Base-by-base conservation (phyloP, 2,888 invertebrate species). In the Gymnocheta viridis region DNA sequence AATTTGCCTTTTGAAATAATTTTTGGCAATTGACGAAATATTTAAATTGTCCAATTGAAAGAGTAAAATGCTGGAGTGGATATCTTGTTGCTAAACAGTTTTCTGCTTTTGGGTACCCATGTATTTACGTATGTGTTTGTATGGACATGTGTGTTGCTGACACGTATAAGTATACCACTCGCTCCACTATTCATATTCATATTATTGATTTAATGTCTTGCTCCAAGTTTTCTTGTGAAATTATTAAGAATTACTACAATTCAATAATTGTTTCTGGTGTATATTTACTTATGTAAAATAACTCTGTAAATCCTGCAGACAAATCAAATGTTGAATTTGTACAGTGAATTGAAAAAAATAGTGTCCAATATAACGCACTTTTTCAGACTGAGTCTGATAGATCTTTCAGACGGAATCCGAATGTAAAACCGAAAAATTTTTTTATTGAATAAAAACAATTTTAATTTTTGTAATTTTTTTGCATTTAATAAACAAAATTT, bases 321-420 rank as follows among this genome's bases (percentile, higher is more conserved):
- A 62, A 81, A 82, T 58, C 54, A 62, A 44, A 70, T 69, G 24
- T 70, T 44, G 41, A n/a, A 47, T 41, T 56, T 58, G 19, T 35
- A 9, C 32, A 35, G 12, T 22, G 19, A 24, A 29, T 51, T 54
- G 24, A n/a, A 41, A 14, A 32, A 22, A 29, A 54, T 54, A n/a
- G n/a, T n/a, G 10, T 51, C 4, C 14, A 51, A 29, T 54, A 27
- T 54, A n/a, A n/a, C n/a, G n/a, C n/a, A n/a, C n/a, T n/a, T n/a
- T n/a, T n/a, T n/a, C n/a, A n/a, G n/a, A n/a, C n/a, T n/a, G n/a
- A n/a, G n/a, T n/a, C n/a, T n/a, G n/a, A n/a, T n/a, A n/a, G n/a
- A n/a, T n/a, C n/a, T n/a, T n/a, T n/a, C n/a, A n/a, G n/a, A n/a
- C n/a, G n/a, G n/a, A n/a, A n/a, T n/a, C n/a, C n/a, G n/a, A n/a